Percentiles rank a stretch among this genome's conserved stretches.
These are phyloP conservation scores for Drosophila eohydei DNA, from an alignment of 2,888 invertebrate genomes.

Conservation along the genomic window DNA sequence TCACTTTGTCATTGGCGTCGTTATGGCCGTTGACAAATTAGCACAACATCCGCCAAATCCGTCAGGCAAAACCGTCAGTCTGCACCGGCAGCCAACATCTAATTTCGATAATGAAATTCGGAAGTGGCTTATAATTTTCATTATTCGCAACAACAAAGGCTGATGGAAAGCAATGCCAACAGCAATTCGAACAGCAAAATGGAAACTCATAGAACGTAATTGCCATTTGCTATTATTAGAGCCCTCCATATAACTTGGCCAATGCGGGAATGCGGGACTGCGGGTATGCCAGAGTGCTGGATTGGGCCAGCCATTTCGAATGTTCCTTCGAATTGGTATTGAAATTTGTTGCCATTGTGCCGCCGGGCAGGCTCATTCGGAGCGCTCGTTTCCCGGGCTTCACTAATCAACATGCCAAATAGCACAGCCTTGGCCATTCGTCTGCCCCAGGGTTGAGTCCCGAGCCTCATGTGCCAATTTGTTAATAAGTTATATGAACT, in stretches of 20 bases:
- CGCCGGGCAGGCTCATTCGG: constrained; percentile 56
- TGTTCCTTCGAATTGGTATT: constrained; percentile 62
- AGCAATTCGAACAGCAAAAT: constrained; percentile 24
- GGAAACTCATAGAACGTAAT: constrained; percentile 65
- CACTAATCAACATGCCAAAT: constrained; percentile 52
- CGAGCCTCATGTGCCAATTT: constrained; percentile 61
- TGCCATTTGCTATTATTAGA: constrained; percentile 68
- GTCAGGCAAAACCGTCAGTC: constrained; percentile 47
- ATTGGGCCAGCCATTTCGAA: constrained; percentile 45
- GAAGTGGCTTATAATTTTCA: constrained; percentile 78
- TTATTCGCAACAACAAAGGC: constrained; percentile 57
- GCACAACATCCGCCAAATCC: constrained; percentile 73
- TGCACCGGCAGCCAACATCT: constrained; percentile 52
- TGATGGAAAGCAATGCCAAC: constrained; percentile 8
- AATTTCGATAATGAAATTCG: constrained; percentile 80
- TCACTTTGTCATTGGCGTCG: constrained; percentile 60
- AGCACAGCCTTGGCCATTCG: constrained; percentile 12
- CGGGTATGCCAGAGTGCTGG: background rate
- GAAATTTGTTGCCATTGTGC: constrained; percentile 59
- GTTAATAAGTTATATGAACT: constrained; percentile 72
- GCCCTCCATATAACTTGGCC: constrained; percentile 53
- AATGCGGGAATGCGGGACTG: constrained; percentile 14
- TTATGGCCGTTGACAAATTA: constrained; percentile 77
- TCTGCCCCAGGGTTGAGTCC: background rate
- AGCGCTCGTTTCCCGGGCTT: constrained; percentile 9